phyloP scores from a whole-genome alignment of 64 coral and sea anemone genomes.

The Actinia tenebrosa region DNA sequence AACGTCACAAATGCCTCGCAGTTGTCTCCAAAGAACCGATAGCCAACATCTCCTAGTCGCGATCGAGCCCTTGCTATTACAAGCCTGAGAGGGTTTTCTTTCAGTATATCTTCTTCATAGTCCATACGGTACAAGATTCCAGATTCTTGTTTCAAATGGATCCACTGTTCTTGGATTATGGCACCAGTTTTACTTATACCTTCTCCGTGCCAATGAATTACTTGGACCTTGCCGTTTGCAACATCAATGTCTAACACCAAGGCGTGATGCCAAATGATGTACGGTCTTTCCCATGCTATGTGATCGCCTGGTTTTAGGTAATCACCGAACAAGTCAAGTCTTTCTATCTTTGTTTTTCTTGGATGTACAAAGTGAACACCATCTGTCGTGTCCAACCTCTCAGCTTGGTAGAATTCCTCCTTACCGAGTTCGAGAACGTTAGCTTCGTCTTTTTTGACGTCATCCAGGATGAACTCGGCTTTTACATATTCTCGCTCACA shows the following conservation, averaged over 20 bases:
- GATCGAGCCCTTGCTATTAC: constrained; percentile 39
- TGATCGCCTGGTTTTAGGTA: constrained; percentile 43
- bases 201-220: constrained; percentile 26
- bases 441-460: not conserved
- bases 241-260: constrained; percentile 24
- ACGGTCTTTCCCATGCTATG: constrained; percentile 41
- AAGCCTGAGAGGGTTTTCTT: constrained; percentile 26
- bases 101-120: constrained; percentile 13
- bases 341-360: constrained; percentile 7
- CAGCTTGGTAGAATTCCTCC: constrained; percentile 15
- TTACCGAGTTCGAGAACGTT: constrained; percentile 19
- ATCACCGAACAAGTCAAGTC: constrained; percentile 9
- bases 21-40: constrained; percentile 28
- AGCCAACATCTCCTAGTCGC: constrained; percentile 14
- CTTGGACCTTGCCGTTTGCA: not conserved
- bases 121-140: constrained; percentile 28
- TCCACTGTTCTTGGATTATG: constrained; percentile 4
- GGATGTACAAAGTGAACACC: constrained; percentile 30
- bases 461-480: constrained; percentile 3
- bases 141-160: constrained; percentile 4
- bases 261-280: constrained; percentile 40
- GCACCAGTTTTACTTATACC: no score
- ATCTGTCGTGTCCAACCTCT: constrained; percentile 14
- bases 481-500: constrained; percentile 26
- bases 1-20: constrained; percentile 36